phyloP scores from a whole-genome alignment of 2,888 invertebrate species.

The Pseudanteris insignis region DNA sequence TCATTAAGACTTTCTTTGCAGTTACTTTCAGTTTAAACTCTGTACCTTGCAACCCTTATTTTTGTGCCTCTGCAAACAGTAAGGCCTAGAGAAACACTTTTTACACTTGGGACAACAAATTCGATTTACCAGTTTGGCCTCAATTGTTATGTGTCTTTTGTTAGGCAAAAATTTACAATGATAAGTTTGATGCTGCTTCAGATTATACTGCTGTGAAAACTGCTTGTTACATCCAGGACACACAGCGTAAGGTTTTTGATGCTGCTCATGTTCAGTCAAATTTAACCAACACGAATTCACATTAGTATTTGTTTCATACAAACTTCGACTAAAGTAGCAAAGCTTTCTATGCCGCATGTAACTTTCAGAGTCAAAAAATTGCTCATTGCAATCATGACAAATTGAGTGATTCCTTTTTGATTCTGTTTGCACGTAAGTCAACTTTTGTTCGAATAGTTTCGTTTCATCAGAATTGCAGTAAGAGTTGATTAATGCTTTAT shows the following conservation, averaged over 20 bases:
- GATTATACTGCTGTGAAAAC: conserved; percentile 40
- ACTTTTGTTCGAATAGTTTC: too few species aligned
- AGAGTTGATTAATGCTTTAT: too few species aligned
- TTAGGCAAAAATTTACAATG: conserved; percentile 34
- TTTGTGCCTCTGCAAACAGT: conserved; percentile 27
- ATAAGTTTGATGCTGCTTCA: conserved; percentile 43
- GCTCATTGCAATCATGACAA: too few species aligned
- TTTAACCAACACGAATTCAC: not conserved
- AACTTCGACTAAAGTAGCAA: not conserved
- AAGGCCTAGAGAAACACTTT: conserved; percentile 28
- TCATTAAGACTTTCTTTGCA: too few species aligned
- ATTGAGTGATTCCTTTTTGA: too few species aligned
- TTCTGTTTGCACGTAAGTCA: too few species aligned
- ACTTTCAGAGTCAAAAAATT: too few species aligned
- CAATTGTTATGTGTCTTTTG: conserved; percentile 22
- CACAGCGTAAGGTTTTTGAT: conserved; percentile 7
- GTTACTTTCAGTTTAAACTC: not conserved
- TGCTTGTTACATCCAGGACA: conserved; percentile 39
- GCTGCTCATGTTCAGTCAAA: conserved; percentile 7
- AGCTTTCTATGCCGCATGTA: conserved; percentile 23
- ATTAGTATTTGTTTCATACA: not conserved
- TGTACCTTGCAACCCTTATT: conserved; percentile 29
- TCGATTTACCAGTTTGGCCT: conserved; percentile 17
- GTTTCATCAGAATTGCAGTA: too few species aligned
- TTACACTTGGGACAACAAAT: conserved; percentile 34